Evolutionary conservation across 2,113 vertebrate genomes (phyloP).

Genomic region (Spermophilus dauricus): DNA sequence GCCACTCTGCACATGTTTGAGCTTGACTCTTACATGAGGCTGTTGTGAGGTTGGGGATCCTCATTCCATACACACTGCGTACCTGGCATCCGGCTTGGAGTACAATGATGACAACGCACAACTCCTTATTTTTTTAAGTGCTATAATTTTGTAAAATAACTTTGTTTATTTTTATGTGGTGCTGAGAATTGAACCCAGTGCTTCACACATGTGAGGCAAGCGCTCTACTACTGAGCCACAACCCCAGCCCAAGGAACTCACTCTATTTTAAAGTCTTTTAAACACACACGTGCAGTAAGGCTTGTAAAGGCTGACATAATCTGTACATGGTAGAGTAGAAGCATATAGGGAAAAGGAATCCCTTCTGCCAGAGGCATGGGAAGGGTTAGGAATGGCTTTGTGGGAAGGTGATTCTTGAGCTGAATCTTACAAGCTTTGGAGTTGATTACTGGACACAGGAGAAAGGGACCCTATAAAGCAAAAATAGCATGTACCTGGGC

Average conservation of each 20-base stretch:
- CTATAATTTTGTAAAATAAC: too few species aligned
- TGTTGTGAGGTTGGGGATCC: constrained; percentile 1
- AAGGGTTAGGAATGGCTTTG: neutral
- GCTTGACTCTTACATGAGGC: neutral
- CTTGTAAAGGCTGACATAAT: neutral
- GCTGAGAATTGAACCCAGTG: too few species aligned
- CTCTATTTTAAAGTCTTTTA: neutral
- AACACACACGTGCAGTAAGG: neutral
- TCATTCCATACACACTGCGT: neutral
- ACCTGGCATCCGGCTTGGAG: neutral
- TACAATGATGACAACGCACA: neutral
- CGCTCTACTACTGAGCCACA: too few species aligned
- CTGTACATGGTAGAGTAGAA: neutral
- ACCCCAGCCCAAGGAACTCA: neutral
- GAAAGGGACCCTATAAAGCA: neutral
- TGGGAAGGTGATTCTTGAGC: neutral
- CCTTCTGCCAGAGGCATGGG: neutral
- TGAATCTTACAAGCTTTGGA: constrained; percentile 9
- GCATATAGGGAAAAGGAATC: neutral
- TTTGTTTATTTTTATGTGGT: too few species aligned
- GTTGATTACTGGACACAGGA: neutral
- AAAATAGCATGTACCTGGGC: neutral
- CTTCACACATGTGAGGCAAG: too few species aligned
- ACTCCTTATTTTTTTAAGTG: neutral
- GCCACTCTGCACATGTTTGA: neutral